A percentile compares a stretch with the other conserved stretches of the same genome.
phyloP scores from a whole-genome alignment of 1,140 invertebrate genomes.

The Colletes latitarsis region DNA sequence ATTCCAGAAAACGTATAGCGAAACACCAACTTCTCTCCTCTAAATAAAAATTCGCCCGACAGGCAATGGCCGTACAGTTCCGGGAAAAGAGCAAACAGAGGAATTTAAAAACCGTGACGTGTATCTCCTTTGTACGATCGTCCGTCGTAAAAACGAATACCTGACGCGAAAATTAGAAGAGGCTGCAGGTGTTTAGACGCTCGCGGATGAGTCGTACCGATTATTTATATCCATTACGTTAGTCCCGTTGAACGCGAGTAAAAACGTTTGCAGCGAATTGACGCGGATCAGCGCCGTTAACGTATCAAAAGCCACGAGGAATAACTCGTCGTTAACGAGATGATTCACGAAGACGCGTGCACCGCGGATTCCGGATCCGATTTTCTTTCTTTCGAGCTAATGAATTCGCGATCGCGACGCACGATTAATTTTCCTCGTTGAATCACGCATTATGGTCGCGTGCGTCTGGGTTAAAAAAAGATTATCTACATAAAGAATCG shows the following conservation, averaged over 20 bases:
- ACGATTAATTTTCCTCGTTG: slow-evolving; percentile 24
- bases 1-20: too few relatives aligned
- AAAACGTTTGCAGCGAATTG: slow-evolving; percentile 37
- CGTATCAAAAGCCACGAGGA: slow-evolving; percentile 47
- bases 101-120: too few relatives aligned
- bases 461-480: too few relatives aligned
- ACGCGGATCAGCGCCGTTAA: slow-evolving; percentile 56
- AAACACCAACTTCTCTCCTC: too few relatives aligned
- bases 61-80: too few relatives aligned
- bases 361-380: slow-evolving; percentile 66
- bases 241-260: slow-evolving; percentile 37
- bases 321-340: slow-evolving; percentile 41
- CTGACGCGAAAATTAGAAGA: slow-evolving; percentile 14
- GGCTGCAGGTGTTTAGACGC: slow-evolving; percentile 31
- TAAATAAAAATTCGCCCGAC: too few relatives aligned
- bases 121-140: too few relatives aligned
- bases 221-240: slow-evolving; percentile 60
- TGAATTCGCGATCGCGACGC: slow-evolving; percentile 43
- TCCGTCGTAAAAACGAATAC: not conserved
- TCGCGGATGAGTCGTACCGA: slow-evolving; percentile 26
- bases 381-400: slow-evolving; percentile 64
- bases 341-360: slow-evolving; percentile 67
- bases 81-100: too few relatives aligned
- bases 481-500: too few relatives aligned
- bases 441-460: not conserved